phyloP scores from a whole-genome alignment of 2,113 vertebrate genomes.

The Lophura nycthemera region DNA sequence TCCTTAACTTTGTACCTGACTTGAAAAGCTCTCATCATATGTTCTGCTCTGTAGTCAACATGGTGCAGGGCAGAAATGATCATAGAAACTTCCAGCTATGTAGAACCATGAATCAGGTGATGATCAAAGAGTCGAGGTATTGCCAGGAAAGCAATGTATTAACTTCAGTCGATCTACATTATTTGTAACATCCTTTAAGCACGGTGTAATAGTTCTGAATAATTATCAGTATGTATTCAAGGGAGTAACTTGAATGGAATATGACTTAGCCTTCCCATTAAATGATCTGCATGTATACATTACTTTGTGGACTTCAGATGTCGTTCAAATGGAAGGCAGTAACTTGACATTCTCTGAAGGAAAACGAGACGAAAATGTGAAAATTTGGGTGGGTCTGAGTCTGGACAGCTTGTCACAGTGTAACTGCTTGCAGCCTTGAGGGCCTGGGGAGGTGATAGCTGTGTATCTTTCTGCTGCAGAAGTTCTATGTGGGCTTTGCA shows the following conservation, averaged over 20 bases:
- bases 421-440: background rate
- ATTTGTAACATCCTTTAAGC: background rate
- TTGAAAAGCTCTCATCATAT: background rate
- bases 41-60: background rate
- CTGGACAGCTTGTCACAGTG: background rate
- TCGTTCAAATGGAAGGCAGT: background rate
- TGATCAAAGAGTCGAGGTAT: background rate
- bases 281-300: background rate
- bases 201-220: background rate
- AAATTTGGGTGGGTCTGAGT: background rate
- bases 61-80: background rate
- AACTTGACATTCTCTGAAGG: background rate
- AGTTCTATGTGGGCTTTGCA: background rate
- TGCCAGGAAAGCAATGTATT: background rate
- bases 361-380: background rate
- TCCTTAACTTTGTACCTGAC: background rate
- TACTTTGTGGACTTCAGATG: background rate
- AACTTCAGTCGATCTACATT: background rate
- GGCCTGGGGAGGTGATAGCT: background rate
- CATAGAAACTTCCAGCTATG: background rate
- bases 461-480: constrained; percentile 13
- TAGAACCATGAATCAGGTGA: background rate
- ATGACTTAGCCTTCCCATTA: background rate
- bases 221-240: background rate
- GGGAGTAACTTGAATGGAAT: background rate